Conservation (phyloP, 2,113 vertebrate genomes). For the Cepphus grylle region DNA sequence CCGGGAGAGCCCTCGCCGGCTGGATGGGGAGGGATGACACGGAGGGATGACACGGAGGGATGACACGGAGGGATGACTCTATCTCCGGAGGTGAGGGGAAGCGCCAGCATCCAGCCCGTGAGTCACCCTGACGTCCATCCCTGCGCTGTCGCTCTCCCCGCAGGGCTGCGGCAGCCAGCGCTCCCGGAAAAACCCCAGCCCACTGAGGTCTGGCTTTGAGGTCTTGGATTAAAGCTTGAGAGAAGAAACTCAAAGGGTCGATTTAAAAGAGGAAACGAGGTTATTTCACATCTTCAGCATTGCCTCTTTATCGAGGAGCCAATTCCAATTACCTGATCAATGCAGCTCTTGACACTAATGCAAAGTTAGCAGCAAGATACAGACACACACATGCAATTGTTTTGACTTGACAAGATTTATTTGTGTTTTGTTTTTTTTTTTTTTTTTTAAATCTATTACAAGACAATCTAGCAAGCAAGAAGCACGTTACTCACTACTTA, state of each 20-base stretch:
- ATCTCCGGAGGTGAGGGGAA: neutral
- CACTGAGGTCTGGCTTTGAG: neutral
- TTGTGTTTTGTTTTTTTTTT: neutral
- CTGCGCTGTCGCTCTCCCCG: neutral
- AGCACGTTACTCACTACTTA: neutral
- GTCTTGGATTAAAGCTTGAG: neutral
- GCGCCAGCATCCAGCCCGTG: neutral
- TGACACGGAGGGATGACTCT: neutral
- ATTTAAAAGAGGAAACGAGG: neutral
- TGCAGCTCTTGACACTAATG: neutral
- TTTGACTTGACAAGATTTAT: neutral
- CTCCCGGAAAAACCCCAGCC: neutral
- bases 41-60: no score
- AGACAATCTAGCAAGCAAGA: neutral
- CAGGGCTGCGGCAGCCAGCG: neutral
- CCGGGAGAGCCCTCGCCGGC: neutral
- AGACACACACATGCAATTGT: neutral
- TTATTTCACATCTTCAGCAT: neutral
- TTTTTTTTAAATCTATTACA: neutral
- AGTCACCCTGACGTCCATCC: neutral
- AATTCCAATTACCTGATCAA: neutral
- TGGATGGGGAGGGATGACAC: neutral
- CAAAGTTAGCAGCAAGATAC: neutral
- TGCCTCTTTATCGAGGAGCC: neutral
- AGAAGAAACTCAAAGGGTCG: neutral